Conservation (phyloP, 2,888 invertebrate species). For the Aradus depressus region DNA sequence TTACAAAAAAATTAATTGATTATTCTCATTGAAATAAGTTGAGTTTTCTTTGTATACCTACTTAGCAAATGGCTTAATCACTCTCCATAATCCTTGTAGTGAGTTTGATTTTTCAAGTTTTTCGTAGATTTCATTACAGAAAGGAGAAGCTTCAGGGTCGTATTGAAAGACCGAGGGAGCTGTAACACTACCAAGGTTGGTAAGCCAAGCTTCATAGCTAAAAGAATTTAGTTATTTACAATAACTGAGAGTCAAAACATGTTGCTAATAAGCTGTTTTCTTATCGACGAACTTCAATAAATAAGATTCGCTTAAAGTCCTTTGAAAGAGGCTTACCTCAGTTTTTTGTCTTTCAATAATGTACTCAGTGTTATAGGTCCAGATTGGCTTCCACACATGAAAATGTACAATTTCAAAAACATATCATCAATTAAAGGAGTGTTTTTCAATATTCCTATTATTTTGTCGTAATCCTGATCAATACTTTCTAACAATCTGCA, state of each 20-base stretch:
- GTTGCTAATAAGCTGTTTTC: too few relatives aligned
- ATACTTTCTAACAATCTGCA: constrained; percentile 21
- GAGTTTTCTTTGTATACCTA: constrained; percentile 16
- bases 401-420: constrained; percentile 21
- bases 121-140: constrained; percentile 23
- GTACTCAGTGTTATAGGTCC: not conserved
- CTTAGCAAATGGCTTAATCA: constrained; percentile 41
- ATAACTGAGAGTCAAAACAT: too few relatives aligned
- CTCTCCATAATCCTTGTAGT: constrained; percentile 27
- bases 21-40: not conserved
- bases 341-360: constrained; percentile 4
- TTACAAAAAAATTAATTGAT: not conserved
- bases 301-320: too few relatives aligned
- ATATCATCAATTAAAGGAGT: constrained; percentile 19
- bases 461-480: constrained; percentile 14
- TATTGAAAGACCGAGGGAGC: constrained; percentile 16
- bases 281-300: too few relatives aligned
- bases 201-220: constrained; percentile 16
- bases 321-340: too few relatives aligned
- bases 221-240: not conserved
- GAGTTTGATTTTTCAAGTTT: constrained; percentile 18
- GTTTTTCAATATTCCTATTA: constrained; percentile 16
- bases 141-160: constrained; percentile 14
- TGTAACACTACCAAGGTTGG: constrained; percentile 8
- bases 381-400: constrained; percentile 20